Evolutionary conservation across 2,888 invertebrate genomes (phyloP).

Genomic region (Drosophila rellima): DNA sequence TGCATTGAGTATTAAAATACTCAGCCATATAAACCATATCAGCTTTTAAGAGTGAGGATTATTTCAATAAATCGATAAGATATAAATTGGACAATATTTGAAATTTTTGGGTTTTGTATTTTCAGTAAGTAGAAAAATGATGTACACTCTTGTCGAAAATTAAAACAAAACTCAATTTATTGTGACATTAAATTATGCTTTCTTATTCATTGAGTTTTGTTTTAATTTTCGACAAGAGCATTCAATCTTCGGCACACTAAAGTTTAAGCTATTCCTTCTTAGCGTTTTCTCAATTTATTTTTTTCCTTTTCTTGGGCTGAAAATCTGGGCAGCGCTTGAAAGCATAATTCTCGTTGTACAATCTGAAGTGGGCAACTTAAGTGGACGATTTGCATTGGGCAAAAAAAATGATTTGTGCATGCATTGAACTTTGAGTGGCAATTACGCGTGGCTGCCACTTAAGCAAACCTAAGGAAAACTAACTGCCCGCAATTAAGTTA

Average conservation of each 20-base stretch:
- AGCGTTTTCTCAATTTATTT: conserved; percentile 7
- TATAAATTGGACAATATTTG: too few relatives aligned
- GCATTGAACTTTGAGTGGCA: conserved; percentile 50
- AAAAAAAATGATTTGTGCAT: too few relatives aligned
- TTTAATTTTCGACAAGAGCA: not conserved
- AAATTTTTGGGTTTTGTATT: too few relatives aligned
- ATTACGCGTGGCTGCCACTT: conserved; percentile 44
- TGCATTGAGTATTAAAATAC: not conserved
- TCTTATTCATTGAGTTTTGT: too few relatives aligned
- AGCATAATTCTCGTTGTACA: conserved; percentile 23
- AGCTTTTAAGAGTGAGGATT: too few relatives aligned
- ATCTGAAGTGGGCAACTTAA: conserved; percentile 40
- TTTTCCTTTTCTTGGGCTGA: conserved; percentile 6
- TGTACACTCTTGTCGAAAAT: too few relatives aligned
- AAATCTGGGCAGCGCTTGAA: not conserved
- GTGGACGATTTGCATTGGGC: conserved; percentile 13
- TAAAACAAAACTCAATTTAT: too few relatives aligned
- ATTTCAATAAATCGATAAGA: too few relatives aligned
- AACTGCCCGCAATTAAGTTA: conserved; percentile 70
- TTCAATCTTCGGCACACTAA: not conserved
- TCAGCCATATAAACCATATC: too few relatives aligned
- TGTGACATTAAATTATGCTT: too few relatives aligned
- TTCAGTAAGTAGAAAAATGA: too few relatives aligned
- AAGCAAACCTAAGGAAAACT: conserved; percentile 9
- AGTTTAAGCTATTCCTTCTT: not conserved